These are phyloP conservation scores for Drosophila malerkotliana DNA, from an alignment of 1,140 invertebrate genomes.

Conservation along the genomic window DNA sequence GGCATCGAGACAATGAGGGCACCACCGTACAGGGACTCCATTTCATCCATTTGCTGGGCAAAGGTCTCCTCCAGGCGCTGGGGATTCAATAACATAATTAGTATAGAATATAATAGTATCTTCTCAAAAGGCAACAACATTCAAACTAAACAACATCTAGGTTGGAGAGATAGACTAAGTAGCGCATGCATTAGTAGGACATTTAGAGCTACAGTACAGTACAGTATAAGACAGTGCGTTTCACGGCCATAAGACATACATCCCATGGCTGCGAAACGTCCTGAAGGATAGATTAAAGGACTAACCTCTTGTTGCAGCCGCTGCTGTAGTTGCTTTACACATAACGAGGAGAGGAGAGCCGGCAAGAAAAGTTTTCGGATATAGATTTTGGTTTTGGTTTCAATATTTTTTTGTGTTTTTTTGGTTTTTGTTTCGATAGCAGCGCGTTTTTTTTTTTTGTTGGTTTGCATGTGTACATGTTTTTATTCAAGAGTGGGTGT, in stretches of 20 bases:
- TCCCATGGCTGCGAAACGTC: conserved; percentile 9
- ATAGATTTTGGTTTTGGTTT: conserved; percentile 58
- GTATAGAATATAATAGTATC: not conserved
- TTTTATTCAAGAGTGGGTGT: conserved; percentile 37
- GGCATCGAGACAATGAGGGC: conserved; percentile 86
- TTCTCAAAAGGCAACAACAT: conserved; percentile 31
- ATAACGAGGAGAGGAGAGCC: conserved; percentile 72
- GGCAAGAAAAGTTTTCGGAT: conserved; percentile 73
- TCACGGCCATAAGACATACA: conserved; percentile 9
- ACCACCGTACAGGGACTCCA: conserved; percentile 90
- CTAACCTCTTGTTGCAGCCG: conserved; percentile 80
- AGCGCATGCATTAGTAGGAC: conserved; percentile 51
- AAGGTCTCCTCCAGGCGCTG: conserved; percentile 95
- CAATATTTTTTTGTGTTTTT: not conserved
- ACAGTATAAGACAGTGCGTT: conserved; percentile 29
- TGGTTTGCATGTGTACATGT: conserved; percentile 26
- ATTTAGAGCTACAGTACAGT: conserved; percentile 24
- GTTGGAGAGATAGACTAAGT: conserved; percentile 14
- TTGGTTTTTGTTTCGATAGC: conserved; percentile 37
- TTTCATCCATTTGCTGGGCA: conserved; percentile 91
- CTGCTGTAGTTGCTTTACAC: conserved; percentile 77
- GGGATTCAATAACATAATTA: conserved; percentile 20
- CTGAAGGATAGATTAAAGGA: conserved; percentile 52
- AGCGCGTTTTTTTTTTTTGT: conserved; percentile 49
- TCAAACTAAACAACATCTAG: conserved; percentile 30